Evolutionary conservation across 2,797 vertebrate genomes (phyloP).

Genomic region (Sarcophilus harrisii): DNA sequence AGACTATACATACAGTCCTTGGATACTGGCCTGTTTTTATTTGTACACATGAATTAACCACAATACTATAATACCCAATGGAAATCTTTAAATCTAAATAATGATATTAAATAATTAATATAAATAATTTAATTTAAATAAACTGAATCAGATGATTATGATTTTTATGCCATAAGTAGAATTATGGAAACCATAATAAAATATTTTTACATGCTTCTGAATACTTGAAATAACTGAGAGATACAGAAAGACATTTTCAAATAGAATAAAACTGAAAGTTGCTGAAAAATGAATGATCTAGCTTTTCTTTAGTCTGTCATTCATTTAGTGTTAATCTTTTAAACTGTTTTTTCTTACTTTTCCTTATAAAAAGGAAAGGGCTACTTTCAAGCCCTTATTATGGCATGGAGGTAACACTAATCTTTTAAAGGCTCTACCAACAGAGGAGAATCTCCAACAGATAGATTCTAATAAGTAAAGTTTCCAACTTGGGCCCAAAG

Average conservation of each 20-base stretch:
- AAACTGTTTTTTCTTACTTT: not conserved
- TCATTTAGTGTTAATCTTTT: conserved; percentile 4
- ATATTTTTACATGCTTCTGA: conserved; percentile 26
- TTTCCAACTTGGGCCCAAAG: not conserved
- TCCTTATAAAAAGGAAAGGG: not conserved
- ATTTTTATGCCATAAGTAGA: conserved; percentile 53
- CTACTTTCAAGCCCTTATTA: not conserved
- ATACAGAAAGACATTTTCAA: conserved; percentile 36
- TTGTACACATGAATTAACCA: conserved; percentile 42
- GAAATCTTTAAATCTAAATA: not conserved
- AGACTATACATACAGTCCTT: not conserved
- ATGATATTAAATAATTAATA: not conserved
- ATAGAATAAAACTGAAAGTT: conserved; percentile 28
- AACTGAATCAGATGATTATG: conserved; percentile 65
- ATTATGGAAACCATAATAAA: conserved; percentile 57
- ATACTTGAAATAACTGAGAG: conserved; percentile 45
- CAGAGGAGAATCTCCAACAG: not conserved
- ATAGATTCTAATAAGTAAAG: not conserved
- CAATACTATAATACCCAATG: conserved; percentile 32
- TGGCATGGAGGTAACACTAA: not conserved
- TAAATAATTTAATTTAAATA: conserved; percentile 29
- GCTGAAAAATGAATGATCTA: conserved; percentile 19
- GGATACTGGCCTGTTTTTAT: not conserved
- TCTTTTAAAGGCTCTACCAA: not conserved
- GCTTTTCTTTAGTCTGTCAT: not conserved